Conservation (phyloP, 2,797 vertebrate genomes). For the Falco rusticolus region DNA sequence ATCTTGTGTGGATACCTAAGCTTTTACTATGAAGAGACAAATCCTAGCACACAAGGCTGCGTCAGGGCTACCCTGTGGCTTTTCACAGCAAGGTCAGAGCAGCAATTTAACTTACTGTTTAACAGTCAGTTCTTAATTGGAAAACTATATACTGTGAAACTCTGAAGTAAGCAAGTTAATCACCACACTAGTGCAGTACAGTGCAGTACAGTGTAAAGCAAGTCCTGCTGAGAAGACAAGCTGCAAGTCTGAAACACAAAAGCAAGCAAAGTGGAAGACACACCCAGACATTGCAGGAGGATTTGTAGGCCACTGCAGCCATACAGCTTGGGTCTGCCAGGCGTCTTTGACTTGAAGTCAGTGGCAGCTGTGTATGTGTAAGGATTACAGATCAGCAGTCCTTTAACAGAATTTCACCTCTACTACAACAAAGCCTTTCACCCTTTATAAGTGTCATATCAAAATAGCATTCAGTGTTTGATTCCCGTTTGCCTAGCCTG, state of each 20-base stretch:
- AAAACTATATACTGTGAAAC: neutral
- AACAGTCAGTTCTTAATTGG: constrained; percentile 2
- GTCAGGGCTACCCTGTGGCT: neutral
- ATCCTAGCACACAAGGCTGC: neutral
- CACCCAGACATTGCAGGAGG: neutral
- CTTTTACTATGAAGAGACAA: neutral
- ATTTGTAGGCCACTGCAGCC: neutral
- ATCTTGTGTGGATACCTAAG: neutral
- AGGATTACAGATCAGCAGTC: neutral
- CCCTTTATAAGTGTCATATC: neutral
- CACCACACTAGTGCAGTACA: neutral
- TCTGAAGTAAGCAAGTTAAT: neutral
- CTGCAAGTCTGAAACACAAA: neutral
- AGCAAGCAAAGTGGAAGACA: neutral
- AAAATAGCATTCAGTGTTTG: neutral
- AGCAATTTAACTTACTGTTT: neutral
- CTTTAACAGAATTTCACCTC: neutral
- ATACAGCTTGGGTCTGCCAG: neutral
- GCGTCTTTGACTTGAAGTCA: neutral
- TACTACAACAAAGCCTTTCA: neutral
- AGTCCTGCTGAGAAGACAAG: neutral
- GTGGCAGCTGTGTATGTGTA: neutral
- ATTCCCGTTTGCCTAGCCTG: neutral
- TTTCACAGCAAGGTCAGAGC: constrained; percentile 7
- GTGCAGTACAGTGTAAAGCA: neutral